A percentile compares a stretch with the other conserved stretches of the same genome.
Conservation (phyloP, 2,113 vertebrate genomes). For the Mixornis gularis region DNA sequence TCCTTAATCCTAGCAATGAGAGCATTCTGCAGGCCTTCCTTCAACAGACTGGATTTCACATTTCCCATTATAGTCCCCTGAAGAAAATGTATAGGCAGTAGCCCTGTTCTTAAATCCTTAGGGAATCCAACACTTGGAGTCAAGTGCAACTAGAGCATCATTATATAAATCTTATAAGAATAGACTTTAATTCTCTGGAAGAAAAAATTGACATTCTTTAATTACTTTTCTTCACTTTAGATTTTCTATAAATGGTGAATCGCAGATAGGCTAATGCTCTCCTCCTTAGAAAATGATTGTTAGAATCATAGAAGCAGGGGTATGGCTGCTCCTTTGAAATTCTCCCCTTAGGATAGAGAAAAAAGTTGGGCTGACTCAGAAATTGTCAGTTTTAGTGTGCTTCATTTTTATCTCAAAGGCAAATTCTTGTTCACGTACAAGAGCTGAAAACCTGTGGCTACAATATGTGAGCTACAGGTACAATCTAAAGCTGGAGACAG, state of each 20-base stretch:
- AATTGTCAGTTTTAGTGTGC: neutral
- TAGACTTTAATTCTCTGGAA: neutral
- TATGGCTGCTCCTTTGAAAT: conserved; percentile 1
- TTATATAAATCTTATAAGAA: neutral
- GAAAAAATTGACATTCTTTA: neutral
- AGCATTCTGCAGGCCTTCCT: neutral
- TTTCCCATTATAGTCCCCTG: neutral
- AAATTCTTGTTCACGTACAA: neutral
- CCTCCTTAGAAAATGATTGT: neutral
- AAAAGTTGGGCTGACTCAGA: neutral
- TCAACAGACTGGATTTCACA: neutral
- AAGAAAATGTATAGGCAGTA: neutral
- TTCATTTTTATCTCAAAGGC: neutral
- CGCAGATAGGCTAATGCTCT: neutral
- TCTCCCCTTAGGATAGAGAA: neutral
- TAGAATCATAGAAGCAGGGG: neutral
- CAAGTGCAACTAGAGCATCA: neutral
- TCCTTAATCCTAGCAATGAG: neutral
- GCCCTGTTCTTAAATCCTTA: neutral
- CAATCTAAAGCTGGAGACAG: neutral
- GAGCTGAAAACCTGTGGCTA: neutral
- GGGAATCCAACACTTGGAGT: neutral
- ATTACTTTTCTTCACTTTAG: conserved; percentile 17
- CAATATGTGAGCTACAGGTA: neutral
- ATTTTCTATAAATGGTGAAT: neutral